These are phyloP conservation scores for Morbakka virulenta DNA, from an alignment of 30 jellyfish, hydroid and myxozoan genomes.

Conservation along the genomic window DNA sequence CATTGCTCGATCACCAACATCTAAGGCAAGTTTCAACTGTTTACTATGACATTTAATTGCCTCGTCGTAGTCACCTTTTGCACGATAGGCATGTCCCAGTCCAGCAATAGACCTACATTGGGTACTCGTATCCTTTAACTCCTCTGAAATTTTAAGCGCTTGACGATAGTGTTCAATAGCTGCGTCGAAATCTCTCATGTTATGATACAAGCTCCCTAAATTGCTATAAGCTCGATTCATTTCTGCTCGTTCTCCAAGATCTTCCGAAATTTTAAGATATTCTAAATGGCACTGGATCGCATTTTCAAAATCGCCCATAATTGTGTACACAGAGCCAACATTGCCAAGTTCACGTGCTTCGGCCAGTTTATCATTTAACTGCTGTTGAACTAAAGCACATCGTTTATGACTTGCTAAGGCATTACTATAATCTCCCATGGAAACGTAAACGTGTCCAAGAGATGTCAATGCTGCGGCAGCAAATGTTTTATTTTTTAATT, in stretches of 20 bases:
- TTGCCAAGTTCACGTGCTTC: conserved; percentile 90
- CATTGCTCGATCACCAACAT: conserved; percentile 54
- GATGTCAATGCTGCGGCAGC: conserved; percentile 82
- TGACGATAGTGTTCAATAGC: conserved; percentile 59
- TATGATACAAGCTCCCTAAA: conserved; percentile 78
- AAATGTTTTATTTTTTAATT: conserved; percentile 34
- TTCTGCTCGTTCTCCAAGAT: conserved; percentile 32
- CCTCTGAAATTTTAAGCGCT: conserved; percentile 54
- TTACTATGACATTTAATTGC: conserved; percentile 80
- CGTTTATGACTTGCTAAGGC: conserved; percentile 90
- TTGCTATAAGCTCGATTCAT: conserved; percentile 47
- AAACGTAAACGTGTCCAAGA: conserved; percentile 90
- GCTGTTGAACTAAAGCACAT: conserved; percentile 68
- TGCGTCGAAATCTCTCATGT: conserved; percentile 56
- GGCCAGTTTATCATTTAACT: conserved; percentile 50
- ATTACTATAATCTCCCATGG: conserved; percentile 64
- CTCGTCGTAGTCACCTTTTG: conserved; percentile 60
- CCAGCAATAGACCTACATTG: conserved; percentile 88
- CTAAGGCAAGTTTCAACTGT: conserved; percentile 68
- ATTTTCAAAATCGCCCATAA: conserved; percentile 82
- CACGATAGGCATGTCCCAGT: conserved; percentile 80
- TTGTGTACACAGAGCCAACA: conserved; percentile 78
- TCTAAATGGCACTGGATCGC: conserved; percentile 75
- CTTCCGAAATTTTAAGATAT: conserved; percentile 59
- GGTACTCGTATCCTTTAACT: conserved; percentile 30